Percentiles rank a stretch among this genome's conserved stretches.
Evolutionary conservation across 2,888 invertebrate genomes (phyloP).

Genomic region (Nemotelus nigrinus): DNA sequence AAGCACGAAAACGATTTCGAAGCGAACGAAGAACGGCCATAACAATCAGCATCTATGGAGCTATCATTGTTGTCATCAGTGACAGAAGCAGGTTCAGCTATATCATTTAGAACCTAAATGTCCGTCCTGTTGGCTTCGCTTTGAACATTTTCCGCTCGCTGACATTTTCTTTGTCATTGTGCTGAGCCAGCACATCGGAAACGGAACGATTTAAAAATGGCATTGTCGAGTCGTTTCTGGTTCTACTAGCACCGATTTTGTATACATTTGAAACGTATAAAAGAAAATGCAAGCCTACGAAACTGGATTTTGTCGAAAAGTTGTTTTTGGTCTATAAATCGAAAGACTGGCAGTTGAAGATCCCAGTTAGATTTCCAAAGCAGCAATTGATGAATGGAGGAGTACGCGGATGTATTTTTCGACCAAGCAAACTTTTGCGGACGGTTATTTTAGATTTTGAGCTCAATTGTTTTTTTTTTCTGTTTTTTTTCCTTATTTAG

Average conservation of each 20-base stretch:
- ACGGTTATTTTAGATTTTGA: too few relatives aligned
- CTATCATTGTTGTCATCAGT: slow-evolving; percentile 6
- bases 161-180: neutral
- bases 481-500: too few relatives aligned
- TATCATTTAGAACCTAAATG: too few relatives aligned
- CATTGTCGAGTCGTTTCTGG: neutral
- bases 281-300: neutral
- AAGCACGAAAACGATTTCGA: slow-evolving; percentile 14
- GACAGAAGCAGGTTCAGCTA: neutral
- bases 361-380: too few relatives aligned
- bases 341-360: too few relatives aligned
- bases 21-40: slow-evolving; percentile 17
- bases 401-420: too few relatives aligned
- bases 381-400: too few relatives aligned
- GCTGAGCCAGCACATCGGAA: neutral
- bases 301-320: neutral
- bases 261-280: neutral
- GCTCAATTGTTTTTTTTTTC: too few relatives aligned
- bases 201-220: neutral
- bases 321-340: neutral
- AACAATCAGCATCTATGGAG: slow-evolving; percentile 7
- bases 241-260: neutral
- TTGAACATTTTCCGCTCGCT: neutral
- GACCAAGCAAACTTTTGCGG: too few relatives aligned
- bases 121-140: neutral